These are phyloP conservation scores for Strongylocentrotus purpuratus DNA, from an alignment of 35 echinoderm and acorn worm genomes.

Conservation along the genomic window DNA sequence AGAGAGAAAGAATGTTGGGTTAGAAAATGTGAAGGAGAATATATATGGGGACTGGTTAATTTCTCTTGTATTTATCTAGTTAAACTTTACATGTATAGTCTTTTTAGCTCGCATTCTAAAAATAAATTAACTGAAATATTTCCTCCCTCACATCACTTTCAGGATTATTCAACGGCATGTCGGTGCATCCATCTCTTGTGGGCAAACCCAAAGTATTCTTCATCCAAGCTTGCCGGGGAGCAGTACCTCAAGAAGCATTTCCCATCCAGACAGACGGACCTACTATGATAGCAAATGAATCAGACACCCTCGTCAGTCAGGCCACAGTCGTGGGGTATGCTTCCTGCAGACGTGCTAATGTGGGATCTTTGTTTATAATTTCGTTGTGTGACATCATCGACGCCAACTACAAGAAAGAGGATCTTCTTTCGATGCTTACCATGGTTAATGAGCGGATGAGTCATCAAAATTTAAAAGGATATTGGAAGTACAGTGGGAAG, in stretches of 20 bases:
- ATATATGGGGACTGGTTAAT: too few species aligned
- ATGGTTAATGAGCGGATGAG: constrained; percentile 26
- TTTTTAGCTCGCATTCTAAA: too few species aligned
- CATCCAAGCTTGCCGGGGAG: constrained; percentile 63
- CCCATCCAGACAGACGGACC: neutral
- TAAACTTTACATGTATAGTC: too few species aligned
- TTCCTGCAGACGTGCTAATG: neutral
- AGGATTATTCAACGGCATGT: neutral
- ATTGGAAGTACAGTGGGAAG: constrained; percentile 8
- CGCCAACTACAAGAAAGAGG: neutral
- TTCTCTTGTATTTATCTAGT: too few species aligned
- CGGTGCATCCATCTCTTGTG: constrained; percentile 12
- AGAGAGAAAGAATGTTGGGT: neutral
- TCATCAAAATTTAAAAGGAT: too few species aligned
- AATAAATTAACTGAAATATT: neutral
- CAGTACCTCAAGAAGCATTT: neutral
- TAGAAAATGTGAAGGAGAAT: neutral
- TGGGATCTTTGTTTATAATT: constrained; percentile 44
- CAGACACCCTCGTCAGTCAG: constrained; percentile 29
- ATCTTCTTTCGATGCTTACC: constrained; percentile 43
- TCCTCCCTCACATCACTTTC: neutral
- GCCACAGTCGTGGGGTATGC: constrained; percentile 34
- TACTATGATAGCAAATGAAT: neutral
- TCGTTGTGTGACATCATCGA: neutral
- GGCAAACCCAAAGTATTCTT: constrained; percentile 64